Percentiles rank a stretch among this genome's conserved stretches.
Conservation (phyloP, 2,113 vertebrate species). For the Gila orcuttii region DNA sequence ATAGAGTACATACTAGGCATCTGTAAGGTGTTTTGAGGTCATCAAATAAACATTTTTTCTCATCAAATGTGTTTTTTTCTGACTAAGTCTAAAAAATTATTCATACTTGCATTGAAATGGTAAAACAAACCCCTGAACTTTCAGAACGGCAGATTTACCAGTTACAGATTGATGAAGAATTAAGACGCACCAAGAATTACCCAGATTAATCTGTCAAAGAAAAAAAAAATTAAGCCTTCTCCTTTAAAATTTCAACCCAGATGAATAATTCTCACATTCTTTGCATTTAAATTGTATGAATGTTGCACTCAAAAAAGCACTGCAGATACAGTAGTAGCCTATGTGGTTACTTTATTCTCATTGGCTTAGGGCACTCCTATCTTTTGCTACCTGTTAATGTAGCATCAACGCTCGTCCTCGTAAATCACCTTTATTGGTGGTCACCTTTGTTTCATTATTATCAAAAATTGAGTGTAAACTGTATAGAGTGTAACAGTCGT, state of each 20-base stretch:
- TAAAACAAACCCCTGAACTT: conserved; percentile 7
- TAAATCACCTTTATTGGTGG: neutral
- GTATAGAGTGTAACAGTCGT: no score
- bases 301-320: neutral
- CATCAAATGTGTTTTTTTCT: neutral
- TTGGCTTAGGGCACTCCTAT: neutral
- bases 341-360: no score
- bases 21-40: neutral
- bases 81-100: neutral
- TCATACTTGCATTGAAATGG: neutral
- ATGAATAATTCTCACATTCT: neutral
- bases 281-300: neutral
- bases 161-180: neutral
- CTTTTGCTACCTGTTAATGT: neutral
- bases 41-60: no score
- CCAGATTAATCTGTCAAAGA: conserved; percentile 15
- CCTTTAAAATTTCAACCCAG: conserved; percentile 9
- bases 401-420: neutral
- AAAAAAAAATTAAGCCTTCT: neutral
- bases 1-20: neutral
- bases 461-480: neutral
- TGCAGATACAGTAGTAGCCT: no score
- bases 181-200: neutral
- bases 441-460: no score
- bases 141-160: neutral